phyloP scores from a whole-genome alignment of 2,113 vertebrate species.

The Callochromis pleurospilus region DNA sequence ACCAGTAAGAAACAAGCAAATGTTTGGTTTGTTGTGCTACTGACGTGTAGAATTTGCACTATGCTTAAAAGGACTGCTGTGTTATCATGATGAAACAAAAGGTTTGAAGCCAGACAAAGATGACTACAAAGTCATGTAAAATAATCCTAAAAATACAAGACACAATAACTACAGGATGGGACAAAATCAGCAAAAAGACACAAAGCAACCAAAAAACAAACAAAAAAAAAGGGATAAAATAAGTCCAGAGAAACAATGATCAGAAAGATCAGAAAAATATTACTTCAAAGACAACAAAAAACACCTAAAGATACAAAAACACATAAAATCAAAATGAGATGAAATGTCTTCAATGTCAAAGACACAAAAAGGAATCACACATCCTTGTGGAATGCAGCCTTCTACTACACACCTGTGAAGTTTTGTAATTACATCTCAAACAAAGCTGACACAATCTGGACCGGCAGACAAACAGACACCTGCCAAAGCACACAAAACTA shows the following conservation, averaged over 20 bases:
- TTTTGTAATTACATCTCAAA: neutral
- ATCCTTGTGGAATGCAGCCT: neutral
- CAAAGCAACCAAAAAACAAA: neutral
- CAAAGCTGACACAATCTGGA: neutral
- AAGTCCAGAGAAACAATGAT: neutral
- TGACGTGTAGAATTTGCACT: neutral
- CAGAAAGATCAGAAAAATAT: fast-evolving
- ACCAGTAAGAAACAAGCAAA: neutral
- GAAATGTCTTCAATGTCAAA: neutral
- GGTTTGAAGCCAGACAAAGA: neutral
- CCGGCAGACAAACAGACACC: neutral
- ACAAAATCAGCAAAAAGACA: neutral
- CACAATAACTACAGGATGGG: neutral
- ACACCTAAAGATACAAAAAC: neutral
- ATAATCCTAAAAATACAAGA: neutral
- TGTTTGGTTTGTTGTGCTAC: neutral
- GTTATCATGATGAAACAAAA: neutral
- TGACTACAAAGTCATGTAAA: neutral
- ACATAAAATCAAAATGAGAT: neutral
- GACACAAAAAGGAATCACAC: neutral
- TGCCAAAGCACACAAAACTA: neutral
- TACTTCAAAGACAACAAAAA: neutral
- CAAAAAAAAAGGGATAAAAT: neutral
- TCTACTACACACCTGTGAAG: neutral
- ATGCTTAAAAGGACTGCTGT: neutral